Evolutionary conservation across 2,113 vertebrate species (phyloP).

Genomic region (Pionites leucogaster): DNA sequence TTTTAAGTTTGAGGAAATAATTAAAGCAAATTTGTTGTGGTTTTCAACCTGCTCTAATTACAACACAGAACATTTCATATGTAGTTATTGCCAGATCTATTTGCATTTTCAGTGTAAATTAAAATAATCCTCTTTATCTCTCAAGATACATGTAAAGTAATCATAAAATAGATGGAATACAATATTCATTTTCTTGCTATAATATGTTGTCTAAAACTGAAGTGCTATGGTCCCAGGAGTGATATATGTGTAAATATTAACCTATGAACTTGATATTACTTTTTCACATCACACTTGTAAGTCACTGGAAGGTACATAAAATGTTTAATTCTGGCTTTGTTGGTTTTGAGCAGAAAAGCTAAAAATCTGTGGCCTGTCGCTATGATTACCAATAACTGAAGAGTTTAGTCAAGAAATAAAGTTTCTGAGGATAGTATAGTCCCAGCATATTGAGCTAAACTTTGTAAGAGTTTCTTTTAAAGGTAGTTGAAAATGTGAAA

Average conservation of each 20-base stretch:
- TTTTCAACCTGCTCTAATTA: constrained; percentile 4
- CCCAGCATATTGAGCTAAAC: not conserved
- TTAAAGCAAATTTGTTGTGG: not conserved
- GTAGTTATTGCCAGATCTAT: not conserved
- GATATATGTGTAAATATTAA: constrained; percentile 1
- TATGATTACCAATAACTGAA: not conserved
- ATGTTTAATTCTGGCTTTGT: not conserved
- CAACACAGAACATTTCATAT: constrained; percentile 4
- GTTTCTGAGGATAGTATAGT: not conserved
- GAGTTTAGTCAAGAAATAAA: not conserved
- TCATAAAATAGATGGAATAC: not conserved
- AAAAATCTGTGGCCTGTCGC: not conserved
- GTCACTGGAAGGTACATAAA: not conserved
- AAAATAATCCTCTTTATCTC: constrained; percentile 19
- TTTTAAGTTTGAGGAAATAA: constrained; percentile 29
- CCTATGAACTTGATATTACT: not conserved
- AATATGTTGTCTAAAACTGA: not conserved
- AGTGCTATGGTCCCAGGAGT: not conserved
- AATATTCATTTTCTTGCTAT: not conserved
- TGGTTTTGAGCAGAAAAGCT: not conserved
- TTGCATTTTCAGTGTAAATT: constrained; percentile 21
- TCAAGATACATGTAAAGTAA: not conserved
- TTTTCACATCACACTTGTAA: not conserved
- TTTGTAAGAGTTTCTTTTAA: not conserved
- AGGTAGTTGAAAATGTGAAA: not conserved